These are phyloP conservation scores for Scyliorhinus canicula DNA, from an alignment of 2,797 vertebrate species.

Conservation along the genomic window DNA sequence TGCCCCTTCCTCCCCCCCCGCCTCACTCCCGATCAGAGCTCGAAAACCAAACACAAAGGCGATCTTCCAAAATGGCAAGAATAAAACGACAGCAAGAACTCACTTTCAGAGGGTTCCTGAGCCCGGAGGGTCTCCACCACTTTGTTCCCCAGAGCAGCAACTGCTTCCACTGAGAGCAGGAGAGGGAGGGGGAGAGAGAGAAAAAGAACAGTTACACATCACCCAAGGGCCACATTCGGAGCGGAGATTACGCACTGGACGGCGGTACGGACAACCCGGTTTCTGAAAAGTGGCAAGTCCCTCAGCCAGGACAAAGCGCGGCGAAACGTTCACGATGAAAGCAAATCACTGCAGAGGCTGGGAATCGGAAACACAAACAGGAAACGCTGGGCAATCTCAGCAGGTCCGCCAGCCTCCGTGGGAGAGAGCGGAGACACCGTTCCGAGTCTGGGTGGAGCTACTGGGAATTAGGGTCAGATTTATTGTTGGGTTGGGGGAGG, in stretches of 20 bases:
- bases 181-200: too few species aligned
- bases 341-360: too few species aligned
- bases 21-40: background rate
- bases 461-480: too few species aligned
- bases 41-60: background rate
- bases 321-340: too few species aligned
- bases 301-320: background rate
- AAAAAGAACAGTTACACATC: background rate
- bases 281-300: background rate
- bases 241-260: rapidly evolving
- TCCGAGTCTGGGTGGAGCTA: too few species aligned
- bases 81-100: constrained; percentile 12
- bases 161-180: constrained; percentile 82
- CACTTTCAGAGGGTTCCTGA: constrained; percentile 86
- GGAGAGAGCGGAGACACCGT: too few species aligned
- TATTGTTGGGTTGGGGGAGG: too few species aligned
- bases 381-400: too few species aligned
- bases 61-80: background rate
- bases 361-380: too few species aligned
- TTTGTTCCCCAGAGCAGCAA: constrained; percentile 88
- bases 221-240: background rate
- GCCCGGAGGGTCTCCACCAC: constrained; percentile 85
- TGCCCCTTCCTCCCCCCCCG: too few species aligned
- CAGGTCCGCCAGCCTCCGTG: too few species aligned
- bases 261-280: background rate